phyloP scores from a whole-genome alignment of 2,113 vertebrate genomes.

The Catharus bicknelli region DNA sequence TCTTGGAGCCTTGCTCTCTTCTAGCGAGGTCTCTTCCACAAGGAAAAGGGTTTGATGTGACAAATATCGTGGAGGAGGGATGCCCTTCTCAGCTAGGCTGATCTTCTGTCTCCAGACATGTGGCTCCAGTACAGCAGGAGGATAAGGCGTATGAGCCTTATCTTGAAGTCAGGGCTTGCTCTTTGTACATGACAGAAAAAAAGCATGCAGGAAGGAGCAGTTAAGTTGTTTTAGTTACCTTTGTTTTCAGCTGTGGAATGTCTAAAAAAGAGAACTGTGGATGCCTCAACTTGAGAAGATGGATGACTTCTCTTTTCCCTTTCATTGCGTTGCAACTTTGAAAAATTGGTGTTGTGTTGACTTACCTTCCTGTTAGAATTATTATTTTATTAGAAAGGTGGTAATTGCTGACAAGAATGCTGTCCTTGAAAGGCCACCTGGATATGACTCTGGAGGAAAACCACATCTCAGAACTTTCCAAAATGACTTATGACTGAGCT shows the following conservation, averaged over 20 bases:
- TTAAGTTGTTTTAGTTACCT: background rate
- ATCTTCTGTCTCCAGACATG: fast-evolving
- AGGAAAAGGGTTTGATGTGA: background rate
- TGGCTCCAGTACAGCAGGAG: background rate
- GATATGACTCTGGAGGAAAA: background rate
- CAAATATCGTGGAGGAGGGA: background rate
- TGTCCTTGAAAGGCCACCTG: fast-evolving
- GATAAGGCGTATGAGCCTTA: background rate
- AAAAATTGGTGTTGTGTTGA: background rate
- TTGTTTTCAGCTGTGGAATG: background rate
- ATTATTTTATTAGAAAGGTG: background rate
- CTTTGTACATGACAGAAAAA: background rate
- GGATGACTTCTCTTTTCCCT: background rate
- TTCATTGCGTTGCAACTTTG: background rate
- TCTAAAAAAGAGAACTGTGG: background rate
- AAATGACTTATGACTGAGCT: background rate
- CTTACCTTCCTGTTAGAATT: background rate
- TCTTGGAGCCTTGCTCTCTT: background rate
- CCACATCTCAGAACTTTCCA: background rate
- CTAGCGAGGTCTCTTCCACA: fast-evolving
- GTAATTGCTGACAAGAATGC: background rate
- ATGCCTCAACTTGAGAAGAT: background rate
- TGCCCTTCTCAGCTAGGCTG: background rate
- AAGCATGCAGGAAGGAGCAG: background rate
- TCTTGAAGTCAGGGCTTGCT: fast-evolving